Evolutionary conservation across 2,888 invertebrate species (phyloP).

Genomic region (Laothoe populi): DNA sequence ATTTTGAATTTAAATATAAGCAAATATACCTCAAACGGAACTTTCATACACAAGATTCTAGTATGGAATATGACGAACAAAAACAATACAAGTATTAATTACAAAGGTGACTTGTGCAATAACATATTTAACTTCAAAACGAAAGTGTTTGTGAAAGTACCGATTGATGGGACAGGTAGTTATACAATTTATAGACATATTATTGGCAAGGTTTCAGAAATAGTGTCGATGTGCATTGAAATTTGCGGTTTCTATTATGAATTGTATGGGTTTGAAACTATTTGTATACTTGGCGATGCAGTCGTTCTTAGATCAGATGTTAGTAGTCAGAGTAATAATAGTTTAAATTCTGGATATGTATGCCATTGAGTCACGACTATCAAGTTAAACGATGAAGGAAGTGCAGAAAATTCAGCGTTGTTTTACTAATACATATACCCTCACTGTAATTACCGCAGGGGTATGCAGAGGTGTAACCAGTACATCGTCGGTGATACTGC

Average conservation of each 20-base stretch:
- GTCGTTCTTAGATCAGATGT: too few relatives aligned
- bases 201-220: conserved; percentile 6
- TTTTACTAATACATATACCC: too few relatives aligned
- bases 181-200: conserved; percentile 27
- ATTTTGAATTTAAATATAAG: too few relatives aligned
- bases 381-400: too few relatives aligned
- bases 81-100: conserved; percentile 31
- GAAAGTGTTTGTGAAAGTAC: conserved; percentile 62
- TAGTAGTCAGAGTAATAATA: too few relatives aligned
- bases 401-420: too few relatives aligned
- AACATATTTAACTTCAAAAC: conserved; percentile 34
- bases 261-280: not conserved
- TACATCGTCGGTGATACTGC: too few relatives aligned
- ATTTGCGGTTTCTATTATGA: not conserved
- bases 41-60: too few relatives aligned
- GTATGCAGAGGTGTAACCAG: too few relatives aligned
- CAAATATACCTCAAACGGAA: not conserved
- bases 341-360: too few relatives aligned
- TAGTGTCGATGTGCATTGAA: not conserved
- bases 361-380: too few relatives aligned
- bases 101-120: conserved; percentile 3
- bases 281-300: not conserved
- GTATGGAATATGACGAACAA: not conserved
- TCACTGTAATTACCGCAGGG: too few relatives aligned
- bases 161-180: conserved; percentile 25